Evolutionary conservation across 2,888 invertebrate genomes (phyloP).

Genomic region (Amorpha juglandis): DNA sequence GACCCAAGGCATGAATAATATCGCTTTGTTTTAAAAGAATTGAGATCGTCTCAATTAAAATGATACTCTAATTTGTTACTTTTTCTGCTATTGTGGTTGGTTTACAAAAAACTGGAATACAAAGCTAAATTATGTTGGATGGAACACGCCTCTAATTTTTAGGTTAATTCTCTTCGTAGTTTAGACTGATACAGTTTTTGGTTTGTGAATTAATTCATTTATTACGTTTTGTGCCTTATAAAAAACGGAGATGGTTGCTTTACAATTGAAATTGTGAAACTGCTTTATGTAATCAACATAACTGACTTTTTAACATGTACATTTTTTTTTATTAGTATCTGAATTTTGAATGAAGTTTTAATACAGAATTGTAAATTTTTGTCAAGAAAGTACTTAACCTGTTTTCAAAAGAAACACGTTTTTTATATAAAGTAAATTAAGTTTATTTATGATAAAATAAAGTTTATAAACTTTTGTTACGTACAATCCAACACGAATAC

Average conservation of each 20-base stretch:
- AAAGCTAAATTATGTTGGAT: slow-evolving; percentile 4
- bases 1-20: background rate
- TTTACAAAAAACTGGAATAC: slow-evolving; percentile 9
- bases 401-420: too few species aligned
- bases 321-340: too few species aligned
- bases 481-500: too few species aligned
- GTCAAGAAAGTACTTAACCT: too few species aligned
- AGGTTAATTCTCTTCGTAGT: slow-evolving; percentile 10
- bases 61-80: slow-evolving; percentile 5
- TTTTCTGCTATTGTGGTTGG: slow-evolving; percentile 16
- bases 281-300: too few species aligned
- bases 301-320: too few species aligned
- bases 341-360: too few species aligned
- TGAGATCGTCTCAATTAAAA: slow-evolving; percentile 1
- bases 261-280: too few species aligned
- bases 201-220: slow-evolving; percentile 12
- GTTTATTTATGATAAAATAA: too few species aligned
- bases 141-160: slow-evolving; percentile 19
- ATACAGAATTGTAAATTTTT: too few species aligned
- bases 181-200: slow-evolving; percentile 2
- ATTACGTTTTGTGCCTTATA: slow-evolving; percentile 11
- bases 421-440: too few species aligned
- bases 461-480: too few species aligned
- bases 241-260: background rate
- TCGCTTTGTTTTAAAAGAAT: background rate